Evolutionary conservation across 2,797 vertebrate genomes (phyloP).

Genomic region (Schizopygopsis pylzovi): DNA sequence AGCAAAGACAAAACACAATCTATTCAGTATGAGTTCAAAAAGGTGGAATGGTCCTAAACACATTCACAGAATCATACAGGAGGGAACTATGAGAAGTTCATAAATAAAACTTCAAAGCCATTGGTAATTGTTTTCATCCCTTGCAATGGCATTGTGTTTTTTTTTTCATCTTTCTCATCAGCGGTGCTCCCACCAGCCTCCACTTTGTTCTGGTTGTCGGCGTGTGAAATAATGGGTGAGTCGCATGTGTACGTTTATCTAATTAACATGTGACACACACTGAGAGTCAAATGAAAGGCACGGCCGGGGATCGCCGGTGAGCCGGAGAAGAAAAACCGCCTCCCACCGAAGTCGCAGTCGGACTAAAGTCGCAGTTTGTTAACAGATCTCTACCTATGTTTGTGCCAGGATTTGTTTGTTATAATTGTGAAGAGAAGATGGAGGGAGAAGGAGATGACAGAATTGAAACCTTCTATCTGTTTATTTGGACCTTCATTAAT

Average conservation of each 20-base stretch:
- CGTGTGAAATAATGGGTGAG: conserved; percentile 54
- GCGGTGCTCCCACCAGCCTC: conserved; percentile 46
- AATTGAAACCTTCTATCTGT: conserved; percentile 18
- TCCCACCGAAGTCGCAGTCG: conserved; percentile 59
- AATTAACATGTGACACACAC: conserved; percentile 75
- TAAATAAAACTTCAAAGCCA: conserved; percentile 66
- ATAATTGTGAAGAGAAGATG: conserved; percentile 31
- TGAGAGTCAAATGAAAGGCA: conserved; percentile 80
- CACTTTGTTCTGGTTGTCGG: conserved; percentile 60
- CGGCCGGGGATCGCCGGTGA: conserved; percentile 69
- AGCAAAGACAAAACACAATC: conserved; percentile 37
- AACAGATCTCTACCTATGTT: conserved; percentile 64
- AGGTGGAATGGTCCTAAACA: conserved; percentile 51
- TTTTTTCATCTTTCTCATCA: conserved; percentile 49
- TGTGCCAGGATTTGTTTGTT: conserved; percentile 43
- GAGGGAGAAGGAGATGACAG: conserved; percentile 37
- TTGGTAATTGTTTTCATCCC: conserved; percentile 60
- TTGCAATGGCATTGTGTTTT: conserved; percentile 50
- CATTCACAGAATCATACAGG: conserved; percentile 55
- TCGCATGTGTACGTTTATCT: conserved; percentile 62
- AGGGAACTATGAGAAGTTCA: conserved; percentile 56
- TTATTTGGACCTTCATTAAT: conserved; percentile 4
- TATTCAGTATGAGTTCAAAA: conserved; percentile 48
- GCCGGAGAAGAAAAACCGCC: conserved; percentile 65
- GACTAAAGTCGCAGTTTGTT: conserved; percentile 62